A percentile compares a stretch with the other conserved stretches of the same genome.
phyloP scores from a whole-genome alignment of 1,140 invertebrate species.

The Tetragnatha versicolor region DNA sequence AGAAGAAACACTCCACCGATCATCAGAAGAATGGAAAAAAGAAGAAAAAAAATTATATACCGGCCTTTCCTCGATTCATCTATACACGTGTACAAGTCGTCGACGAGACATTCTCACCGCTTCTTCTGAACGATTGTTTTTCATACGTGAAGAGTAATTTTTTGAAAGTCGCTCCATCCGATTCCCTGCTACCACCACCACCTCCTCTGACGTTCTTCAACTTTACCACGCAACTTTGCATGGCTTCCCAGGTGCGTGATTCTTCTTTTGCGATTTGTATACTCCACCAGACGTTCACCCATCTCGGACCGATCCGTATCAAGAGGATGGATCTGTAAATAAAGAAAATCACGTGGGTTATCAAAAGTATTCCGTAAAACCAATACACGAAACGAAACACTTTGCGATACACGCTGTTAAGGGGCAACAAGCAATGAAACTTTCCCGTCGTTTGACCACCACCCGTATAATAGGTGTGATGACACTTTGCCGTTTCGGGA shows the following conservation, averaged over 20 bases:
- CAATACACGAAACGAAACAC: neutral
- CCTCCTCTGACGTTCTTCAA: no score
- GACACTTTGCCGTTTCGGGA: neutral
- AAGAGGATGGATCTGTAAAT: neutral
- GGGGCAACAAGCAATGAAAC: conserved; percentile 2
- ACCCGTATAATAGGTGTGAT: neutral
- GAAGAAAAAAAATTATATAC: no score
- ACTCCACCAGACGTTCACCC: conserved; percentile 3
- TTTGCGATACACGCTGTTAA: conserved; percentile 1
- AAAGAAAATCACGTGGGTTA: neutral
- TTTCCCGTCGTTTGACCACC: neutral
- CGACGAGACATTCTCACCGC: no score
- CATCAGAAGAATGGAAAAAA: no score
- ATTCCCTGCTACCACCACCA: no score
- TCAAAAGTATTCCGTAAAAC: neutral
- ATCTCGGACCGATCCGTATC: neutral
- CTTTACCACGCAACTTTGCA: no score
- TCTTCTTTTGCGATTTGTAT: neutral
- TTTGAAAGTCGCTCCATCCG: no score
- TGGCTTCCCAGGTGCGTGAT: neutral
- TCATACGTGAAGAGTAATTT: no score
- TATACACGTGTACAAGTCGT: no score
- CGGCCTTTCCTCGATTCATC: no score
- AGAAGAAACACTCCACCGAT: no score
- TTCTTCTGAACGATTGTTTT: no score